Evolutionary conservation across 2,113 vertebrate genomes (phyloP).

Genomic region (Rutilus rutilus): DNA sequence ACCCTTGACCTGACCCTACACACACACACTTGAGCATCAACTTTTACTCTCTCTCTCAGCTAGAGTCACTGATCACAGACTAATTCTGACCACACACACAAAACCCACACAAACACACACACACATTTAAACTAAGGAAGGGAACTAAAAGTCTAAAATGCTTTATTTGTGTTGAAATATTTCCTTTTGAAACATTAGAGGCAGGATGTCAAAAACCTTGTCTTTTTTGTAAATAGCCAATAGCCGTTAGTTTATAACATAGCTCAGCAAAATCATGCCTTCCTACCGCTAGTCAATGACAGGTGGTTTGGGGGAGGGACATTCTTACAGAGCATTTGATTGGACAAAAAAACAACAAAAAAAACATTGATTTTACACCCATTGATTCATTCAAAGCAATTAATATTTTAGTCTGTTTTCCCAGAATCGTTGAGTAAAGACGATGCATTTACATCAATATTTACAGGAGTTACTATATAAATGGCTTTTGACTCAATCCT

Average conservation of each 20-base stretch:
- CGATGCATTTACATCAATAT: too few relatives aligned
- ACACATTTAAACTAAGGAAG: conserved; percentile 59
- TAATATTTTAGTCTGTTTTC: neutral
- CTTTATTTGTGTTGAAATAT: neutral
- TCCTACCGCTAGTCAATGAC: neutral
- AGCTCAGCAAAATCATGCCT: neutral
- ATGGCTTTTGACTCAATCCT: too few relatives aligned
- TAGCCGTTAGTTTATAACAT: neutral
- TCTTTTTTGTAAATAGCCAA: neutral
- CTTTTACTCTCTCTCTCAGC: conserved; percentile 39
- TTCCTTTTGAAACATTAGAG: neutral
- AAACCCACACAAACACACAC: conserved; percentile 40
- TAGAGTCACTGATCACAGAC: conserved; percentile 16
- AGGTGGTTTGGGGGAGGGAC: neutral
- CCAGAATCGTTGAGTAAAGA: neutral
- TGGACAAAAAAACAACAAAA: neutral
- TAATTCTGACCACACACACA: conserved; percentile 26
- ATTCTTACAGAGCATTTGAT: neutral
- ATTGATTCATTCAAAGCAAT: neutral
- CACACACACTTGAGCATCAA: conserved; percentile 41
- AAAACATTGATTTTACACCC: too few relatives aligned
- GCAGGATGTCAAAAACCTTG: neutral
- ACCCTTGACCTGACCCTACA: conserved; percentile 62
- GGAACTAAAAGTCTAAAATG: conserved; percentile 15
- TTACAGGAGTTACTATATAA: too few relatives aligned